These are phyloP conservation scores for Thysanoteuthis rhombus DNA, from an alignment of 2,888 invertebrate species.

Conservation along the genomic window DNA sequence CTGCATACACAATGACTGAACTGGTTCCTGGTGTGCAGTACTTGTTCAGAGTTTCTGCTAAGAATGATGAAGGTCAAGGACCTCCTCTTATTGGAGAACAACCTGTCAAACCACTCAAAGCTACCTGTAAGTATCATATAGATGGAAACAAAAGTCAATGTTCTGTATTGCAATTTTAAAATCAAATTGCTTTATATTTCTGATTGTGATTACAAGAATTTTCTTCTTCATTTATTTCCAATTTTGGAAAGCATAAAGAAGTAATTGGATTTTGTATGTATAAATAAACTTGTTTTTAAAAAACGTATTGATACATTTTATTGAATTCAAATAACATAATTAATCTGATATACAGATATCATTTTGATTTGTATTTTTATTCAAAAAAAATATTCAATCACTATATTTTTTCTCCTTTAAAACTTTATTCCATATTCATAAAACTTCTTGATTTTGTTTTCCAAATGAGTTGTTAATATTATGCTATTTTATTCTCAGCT, in stretches of 20 bases:
- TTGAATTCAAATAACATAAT: too few species aligned
- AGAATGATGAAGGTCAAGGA: conserved; percentile 58
- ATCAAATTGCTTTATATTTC: not conserved
- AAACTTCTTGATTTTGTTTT: too few species aligned
- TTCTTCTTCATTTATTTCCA: not conserved
- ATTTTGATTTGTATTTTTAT: too few species aligned
- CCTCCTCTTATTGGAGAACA: conserved; percentile 43
- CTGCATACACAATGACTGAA: conserved; percentile 76
- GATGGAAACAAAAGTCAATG: not conserved
- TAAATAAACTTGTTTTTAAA: too few species aligned
- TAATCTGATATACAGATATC: too few species aligned
- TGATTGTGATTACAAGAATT: not conserved
- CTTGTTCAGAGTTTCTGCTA: conserved; percentile 61
- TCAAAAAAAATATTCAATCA: too few species aligned
- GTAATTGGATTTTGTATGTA: too few species aligned
- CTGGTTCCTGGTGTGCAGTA: conserved; percentile 63
- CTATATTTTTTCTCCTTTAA: too few species aligned
- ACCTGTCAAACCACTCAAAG: conserved; percentile 51
- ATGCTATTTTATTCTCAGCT: conserved; percentile 42
- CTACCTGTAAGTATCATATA: conserved; percentile 74
- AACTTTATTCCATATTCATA: too few species aligned
- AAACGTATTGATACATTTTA: too few species aligned
- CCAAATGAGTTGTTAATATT: not conserved
- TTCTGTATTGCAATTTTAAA: not conserved
- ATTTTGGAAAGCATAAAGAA: too few species aligned